These are phyloP conservation scores for Epinotia brunnichana DNA, from an alignment of 2,888 invertebrate species.

Conservation along the genomic window DNA sequence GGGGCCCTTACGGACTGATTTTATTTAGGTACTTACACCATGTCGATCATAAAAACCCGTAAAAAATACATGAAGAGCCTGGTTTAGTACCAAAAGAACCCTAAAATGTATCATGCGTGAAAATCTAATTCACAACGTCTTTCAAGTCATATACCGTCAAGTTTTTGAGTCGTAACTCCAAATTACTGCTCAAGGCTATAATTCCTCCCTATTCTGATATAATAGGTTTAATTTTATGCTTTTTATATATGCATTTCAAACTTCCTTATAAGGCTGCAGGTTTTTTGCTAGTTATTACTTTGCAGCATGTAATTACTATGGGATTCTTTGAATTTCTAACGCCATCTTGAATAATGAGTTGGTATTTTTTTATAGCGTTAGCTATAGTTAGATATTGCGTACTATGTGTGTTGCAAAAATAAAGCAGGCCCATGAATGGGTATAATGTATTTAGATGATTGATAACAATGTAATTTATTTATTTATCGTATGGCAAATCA, in stretches of 20 bases:
- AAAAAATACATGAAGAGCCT: too few relatives aligned
- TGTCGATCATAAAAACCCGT: not conserved
- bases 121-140: slow-evolving; percentile 60
- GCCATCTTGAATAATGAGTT: slow-evolving; percentile 32
- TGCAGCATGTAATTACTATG: slow-evolving; percentile 34
- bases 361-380: slow-evolving; percentile 24
- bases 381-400: not conserved
- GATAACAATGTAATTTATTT: too few relatives aligned
- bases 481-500: too few relatives aligned
- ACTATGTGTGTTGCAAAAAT: slow-evolving; percentile 2
- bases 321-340: slow-evolving; percentile 42
- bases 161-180: slow-evolving; percentile 52
- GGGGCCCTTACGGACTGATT: too few relatives aligned
- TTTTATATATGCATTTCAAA: slow-evolving; percentile 29
- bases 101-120: slow-evolving; percentile 64
- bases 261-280: slow-evolving; percentile 26
- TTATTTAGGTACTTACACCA: too few relatives aligned
- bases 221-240: slow-evolving; percentile 20
- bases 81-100: slow-evolving; percentile 42
- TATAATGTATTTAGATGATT: not conserved
- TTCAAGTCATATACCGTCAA: slow-evolving; percentile 46
- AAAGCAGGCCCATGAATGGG: not conserved
- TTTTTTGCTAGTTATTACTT: slow-evolving; percentile 31
- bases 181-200: slow-evolving; percentile 45
- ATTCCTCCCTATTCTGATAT: slow-evolving; percentile 22